phyloP scores from a whole-genome alignment of 2,113 vertebrate species.

The Nyctereutes procyonoides region DNA sequence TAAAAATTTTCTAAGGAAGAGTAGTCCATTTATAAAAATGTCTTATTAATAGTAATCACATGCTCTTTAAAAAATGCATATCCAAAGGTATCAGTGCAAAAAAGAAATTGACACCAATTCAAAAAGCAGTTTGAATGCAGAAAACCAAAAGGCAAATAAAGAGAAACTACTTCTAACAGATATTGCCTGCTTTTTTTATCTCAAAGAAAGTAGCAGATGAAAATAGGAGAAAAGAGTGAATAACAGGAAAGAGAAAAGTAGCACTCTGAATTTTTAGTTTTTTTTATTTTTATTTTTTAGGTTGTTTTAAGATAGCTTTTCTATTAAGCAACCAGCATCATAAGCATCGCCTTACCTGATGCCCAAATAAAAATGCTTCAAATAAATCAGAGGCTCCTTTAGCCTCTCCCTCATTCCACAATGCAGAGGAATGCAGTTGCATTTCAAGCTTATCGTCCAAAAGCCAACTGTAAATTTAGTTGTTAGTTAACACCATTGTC shows the following conservation, averaged over 20 bases:
- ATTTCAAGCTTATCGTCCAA: neutral
- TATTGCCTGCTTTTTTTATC: neutral
- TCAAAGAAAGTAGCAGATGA: neutral
- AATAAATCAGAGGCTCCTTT: neutral
- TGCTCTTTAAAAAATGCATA: neutral
- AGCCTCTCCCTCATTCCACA: neutral
- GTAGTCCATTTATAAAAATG: neutral
- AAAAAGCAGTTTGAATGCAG: neutral
- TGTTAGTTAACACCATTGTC: neutral
- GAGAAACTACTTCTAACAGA: neutral
- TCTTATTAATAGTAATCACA: neutral
- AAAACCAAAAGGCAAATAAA: neutral
- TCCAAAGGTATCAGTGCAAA: neutral
- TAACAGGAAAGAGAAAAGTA: neutral
- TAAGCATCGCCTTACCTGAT: neutral
- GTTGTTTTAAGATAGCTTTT: neutral
- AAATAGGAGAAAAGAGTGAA: neutral
- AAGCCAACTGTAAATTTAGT: neutral
- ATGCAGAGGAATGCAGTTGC: neutral
- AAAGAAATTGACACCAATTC: neutral
- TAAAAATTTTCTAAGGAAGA: neutral
- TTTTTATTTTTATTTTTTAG: neutral
- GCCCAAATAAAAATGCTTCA: accelerated
- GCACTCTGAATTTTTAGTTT: neutral
- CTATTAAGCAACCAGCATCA: neutral